These are phyloP conservation scores for Fragum sueziense DNA, from an alignment of 2,888 invertebrate species.

Conservation along the genomic window DNA sequence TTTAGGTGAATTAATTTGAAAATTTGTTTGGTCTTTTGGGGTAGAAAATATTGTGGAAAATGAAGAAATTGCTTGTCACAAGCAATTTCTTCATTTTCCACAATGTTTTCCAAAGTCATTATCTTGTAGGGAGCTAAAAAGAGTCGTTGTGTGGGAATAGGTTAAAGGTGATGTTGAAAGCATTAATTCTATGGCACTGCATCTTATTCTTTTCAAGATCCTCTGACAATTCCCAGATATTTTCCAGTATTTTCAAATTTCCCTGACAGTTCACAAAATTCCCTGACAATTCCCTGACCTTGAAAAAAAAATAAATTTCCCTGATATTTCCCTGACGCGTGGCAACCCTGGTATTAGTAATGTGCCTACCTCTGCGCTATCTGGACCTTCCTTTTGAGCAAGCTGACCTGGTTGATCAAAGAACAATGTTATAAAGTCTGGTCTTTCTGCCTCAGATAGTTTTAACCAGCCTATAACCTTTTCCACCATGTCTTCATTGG, in stretches of 20 bases:
- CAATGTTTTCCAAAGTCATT: not conserved
- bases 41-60: constrained; percentile 4
- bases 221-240: too few species aligned
- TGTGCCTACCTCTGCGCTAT: constrained; percentile 67
- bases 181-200: too few species aligned
- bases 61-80: not conserved
- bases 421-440: constrained; percentile 74
- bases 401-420: constrained; percentile 76
- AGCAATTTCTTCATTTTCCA: constrained; percentile 7
- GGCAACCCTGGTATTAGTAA: too few species aligned
- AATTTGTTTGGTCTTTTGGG: not conserved
- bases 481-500: constrained; percentile 67
- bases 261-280: too few species aligned
- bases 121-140: too few species aligned
- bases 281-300: too few species aligned
- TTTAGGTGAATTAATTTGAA: too few species aligned
- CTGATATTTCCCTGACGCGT: too few species aligned
- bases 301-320: too few species aligned
- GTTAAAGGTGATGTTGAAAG: not conserved
- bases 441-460: constrained; percentile 65
- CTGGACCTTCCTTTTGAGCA: constrained; percentile 73
- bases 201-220: too few species aligned
- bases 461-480: constrained; percentile 71
- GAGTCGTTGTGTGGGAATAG: not conserved
- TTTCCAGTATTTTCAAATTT: too few species aligned